Base-by-base conservation (phyloP, 2,797 vertebrate genomes). In the Spea hammondii region DNA sequence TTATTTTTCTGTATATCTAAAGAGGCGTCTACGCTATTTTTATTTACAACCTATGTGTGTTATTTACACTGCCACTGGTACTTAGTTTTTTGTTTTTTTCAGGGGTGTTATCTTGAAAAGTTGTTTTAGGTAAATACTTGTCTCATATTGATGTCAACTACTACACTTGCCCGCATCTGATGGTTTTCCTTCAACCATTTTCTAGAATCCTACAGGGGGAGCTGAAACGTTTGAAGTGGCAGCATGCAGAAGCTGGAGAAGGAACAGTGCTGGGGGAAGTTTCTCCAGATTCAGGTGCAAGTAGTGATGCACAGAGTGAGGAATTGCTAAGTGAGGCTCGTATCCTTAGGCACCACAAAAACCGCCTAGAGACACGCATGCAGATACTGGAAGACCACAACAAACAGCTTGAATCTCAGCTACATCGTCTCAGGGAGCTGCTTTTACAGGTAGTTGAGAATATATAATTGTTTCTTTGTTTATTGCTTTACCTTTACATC, bases 371-470 rank as follows among this genome's bases (percentile, higher is more conserved):
- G 89, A 98, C 97, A 0, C 95, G 97, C 5, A 99, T 99, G 97
- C 96, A 98, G 92, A 99, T 99, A 87, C 90, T 99, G 80, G 97
- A 99, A 86, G 97, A 98, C 84, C 97, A 99, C 91, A 99, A 99
- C 91, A 99, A 97, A 84, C 97, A 99, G 87, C 90, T 99, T 51
- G 97, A 99, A 86, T 98, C 97, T 0, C 97, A 99, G 89, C 90
- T 99, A 73, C 92, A 90, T 80, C 90, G 97, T 83, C 92, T 99
- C 85, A 92, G 97, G 84, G 97, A 98, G 87, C 91, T 99, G 60
- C 93, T 99, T 72, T 89, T 99, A 80, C 97, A 99, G 95, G 97
- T 97, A 13, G 5, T 6, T 32, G 32, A 32, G 32, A 32, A 32
- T 62, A 32, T 32, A 62, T 17, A 62, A 7, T 1, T 62, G 59